Conservation (phyloP, 2,113 vertebrate genomes). For the Spilogale gracilis region DNA sequence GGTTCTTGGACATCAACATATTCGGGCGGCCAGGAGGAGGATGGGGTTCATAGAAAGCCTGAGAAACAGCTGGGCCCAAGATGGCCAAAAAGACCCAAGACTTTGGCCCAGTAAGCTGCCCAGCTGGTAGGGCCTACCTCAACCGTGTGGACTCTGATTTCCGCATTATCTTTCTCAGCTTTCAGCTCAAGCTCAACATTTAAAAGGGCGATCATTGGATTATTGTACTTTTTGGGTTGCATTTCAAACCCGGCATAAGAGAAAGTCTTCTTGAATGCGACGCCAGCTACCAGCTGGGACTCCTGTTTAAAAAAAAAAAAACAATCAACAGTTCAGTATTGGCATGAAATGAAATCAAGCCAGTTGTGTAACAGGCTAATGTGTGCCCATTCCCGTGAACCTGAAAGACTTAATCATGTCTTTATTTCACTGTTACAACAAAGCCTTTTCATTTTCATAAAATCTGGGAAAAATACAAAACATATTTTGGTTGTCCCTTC, state of each 20-base stretch:
- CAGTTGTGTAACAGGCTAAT: not conserved
- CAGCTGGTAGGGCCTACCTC: constrained; percentile 87
- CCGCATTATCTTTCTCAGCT: constrained; percentile 98
- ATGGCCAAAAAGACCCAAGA: not conserved
- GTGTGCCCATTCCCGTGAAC: not conserved
- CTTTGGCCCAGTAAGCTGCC: not conserved
- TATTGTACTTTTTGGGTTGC: constrained; percentile 96
- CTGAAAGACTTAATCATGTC: not conserved
- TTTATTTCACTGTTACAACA: not conserved
- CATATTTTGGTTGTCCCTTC: not conserved
- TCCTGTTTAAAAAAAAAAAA: constrained; percentile 88
- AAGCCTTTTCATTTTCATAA: not conserved
- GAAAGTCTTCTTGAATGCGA: constrained; percentile 99
- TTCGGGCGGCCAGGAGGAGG: not conserved
- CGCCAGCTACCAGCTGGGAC: constrained; percentile 95
- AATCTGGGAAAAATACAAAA: not conserved
- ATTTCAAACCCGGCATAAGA: constrained; percentile 99
- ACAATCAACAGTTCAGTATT: not conserved
- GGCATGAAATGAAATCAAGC: constrained; percentile 33
- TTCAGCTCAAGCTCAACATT: constrained; percentile 98
- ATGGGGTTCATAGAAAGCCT: not conserved
- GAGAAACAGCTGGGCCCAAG: not conserved
- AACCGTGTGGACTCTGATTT: constrained; percentile 94
- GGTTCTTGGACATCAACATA: not conserved
- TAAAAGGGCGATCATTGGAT: constrained; percentile 94